A percentile compares a stretch with the other conserved stretches of the same genome.
These are phyloP conservation scores for Netelia virgata DNA, from an alignment of 2,888 invertebrate genomes.

Conservation along the genomic window DNA sequence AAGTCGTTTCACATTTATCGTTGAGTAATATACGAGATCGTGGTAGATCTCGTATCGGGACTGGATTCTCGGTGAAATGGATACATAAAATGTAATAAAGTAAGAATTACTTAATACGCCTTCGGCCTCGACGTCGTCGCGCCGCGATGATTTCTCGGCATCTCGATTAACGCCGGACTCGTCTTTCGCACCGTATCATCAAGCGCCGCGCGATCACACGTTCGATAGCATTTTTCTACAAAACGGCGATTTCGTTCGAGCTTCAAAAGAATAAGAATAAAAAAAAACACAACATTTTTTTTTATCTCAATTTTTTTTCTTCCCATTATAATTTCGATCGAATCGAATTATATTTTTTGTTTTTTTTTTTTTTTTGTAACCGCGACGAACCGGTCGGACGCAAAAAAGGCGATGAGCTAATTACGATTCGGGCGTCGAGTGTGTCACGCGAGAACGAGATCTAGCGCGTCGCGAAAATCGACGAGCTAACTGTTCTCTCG, in stretches of 20 bases:
- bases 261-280: neutral
- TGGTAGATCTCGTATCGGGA: slow-evolving; percentile 33
- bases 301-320: neutral
- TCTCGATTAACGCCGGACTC: slow-evolving; percentile 7
- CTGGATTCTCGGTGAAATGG: slow-evolving; percentile 49
- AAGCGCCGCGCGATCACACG: no score
- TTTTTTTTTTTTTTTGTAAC: neutral
- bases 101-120: slow-evolving; percentile 61
- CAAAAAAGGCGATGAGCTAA: neutral
- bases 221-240: no score
- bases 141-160: slow-evolving; percentile 45
- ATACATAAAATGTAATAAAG: slow-evolving; percentile 38
- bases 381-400: neutral
- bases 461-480: slow-evolving; percentile 71
- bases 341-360: neutral
- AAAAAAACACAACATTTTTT: neutral
- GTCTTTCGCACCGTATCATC: neutral
- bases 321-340: no score
- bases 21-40: slow-evolving; percentile 38
- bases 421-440: slow-evolving; percentile 51
- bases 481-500: slow-evolving; percentile 72
- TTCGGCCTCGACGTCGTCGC: slow-evolving; percentile 43
- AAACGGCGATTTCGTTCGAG: no score
- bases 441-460: slow-evolving; percentile 71
- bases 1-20: slow-evolving; percentile 47